These are phyloP conservation scores for Diarsia brunnea DNA, from an alignment of 2,888 invertebrate species.

Conservation along the genomic window DNA sequence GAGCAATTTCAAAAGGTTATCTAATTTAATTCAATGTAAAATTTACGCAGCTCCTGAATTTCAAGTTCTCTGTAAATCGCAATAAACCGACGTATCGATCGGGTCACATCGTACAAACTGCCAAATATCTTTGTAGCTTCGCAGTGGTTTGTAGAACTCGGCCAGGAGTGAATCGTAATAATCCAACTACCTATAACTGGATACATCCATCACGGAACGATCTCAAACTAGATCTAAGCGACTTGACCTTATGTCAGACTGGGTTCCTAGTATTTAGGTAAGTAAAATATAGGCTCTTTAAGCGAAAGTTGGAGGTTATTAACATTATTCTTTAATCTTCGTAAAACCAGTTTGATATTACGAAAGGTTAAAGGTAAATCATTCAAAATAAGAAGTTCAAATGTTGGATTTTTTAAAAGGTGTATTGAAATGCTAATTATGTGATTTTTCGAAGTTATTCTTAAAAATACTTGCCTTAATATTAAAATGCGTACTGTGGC, in stretches of 20 bases:
- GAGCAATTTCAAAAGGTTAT: constrained; percentile 26
- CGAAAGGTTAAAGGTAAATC: neutral
- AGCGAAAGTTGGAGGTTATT: neutral
- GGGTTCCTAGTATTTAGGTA: neutral
- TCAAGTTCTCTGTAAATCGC: constrained; percentile 9
- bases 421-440: neutral
- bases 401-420: neutral
- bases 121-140: constrained; percentile 25
- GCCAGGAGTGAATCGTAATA: constrained; percentile 18
- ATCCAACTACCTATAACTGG: constrained; percentile 24
- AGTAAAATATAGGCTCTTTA: constrained; percentile 10
- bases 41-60: constrained; percentile 15
- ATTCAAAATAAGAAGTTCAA: too few relatives aligned
- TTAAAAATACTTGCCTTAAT: too few relatives aligned
- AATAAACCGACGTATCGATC: constrained; percentile 45
- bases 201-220: constrained; percentile 29
- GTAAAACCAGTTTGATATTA: neutral
- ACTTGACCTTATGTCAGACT: constrained; percentile 20
- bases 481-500: too few relatives aligned
- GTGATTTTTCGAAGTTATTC: neutral
- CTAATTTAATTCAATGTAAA: constrained; percentile 31
- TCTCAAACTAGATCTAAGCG: neutral
- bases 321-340: neutral
- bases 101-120: constrained; percentile 31
- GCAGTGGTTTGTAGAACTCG: constrained; percentile 21